Evolutionary conservation across 2,888 invertebrate genomes (phyloP).

Genomic region (Lacanobia wlatinum): DNA sequence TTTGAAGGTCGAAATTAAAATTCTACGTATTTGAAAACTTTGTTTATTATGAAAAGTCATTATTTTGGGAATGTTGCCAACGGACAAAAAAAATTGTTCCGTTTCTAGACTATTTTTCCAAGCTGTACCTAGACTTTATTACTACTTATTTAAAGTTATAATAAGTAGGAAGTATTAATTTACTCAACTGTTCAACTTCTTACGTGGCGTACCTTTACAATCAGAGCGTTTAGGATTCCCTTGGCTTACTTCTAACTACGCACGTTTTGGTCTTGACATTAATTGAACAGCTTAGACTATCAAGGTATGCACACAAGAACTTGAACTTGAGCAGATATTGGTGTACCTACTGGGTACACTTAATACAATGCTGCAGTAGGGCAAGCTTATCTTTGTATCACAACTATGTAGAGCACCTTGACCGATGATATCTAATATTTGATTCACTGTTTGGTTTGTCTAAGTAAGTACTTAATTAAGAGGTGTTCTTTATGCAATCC

Average conservation of each 20-base stretch:
- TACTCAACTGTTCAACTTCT: background rate
- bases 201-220: background rate
- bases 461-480: conserved; percentile 30
- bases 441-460: conserved; percentile 29
- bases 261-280: conserved; percentile 41
- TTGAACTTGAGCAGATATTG: conserved; percentile 33
- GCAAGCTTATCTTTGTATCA: conserved; percentile 25
- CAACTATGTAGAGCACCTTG: conserved; percentile 33
- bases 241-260: conserved; percentile 39
- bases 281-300: conserved; percentile 5
- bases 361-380: background rate
- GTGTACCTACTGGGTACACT: background rate
- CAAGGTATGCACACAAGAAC: background rate
- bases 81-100: too few relatives aligned
- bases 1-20: too few relatives aligned
- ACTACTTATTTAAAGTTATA: background rate
- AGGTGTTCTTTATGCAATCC: conserved; percentile 38
- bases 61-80: too few relatives aligned
- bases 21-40: too few relatives aligned
- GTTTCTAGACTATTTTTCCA: too few relatives aligned
- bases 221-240: conserved; percentile 16
- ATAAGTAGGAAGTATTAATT: background rate
- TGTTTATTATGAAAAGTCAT: too few relatives aligned
- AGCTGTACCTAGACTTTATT: background rate
- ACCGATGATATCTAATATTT: conserved; percentile 25